These are phyloP conservation scores for Peromyscus nudipes DNA, from an alignment of 2,797 vertebrate genomes.

Conservation along the genomic window DNA sequence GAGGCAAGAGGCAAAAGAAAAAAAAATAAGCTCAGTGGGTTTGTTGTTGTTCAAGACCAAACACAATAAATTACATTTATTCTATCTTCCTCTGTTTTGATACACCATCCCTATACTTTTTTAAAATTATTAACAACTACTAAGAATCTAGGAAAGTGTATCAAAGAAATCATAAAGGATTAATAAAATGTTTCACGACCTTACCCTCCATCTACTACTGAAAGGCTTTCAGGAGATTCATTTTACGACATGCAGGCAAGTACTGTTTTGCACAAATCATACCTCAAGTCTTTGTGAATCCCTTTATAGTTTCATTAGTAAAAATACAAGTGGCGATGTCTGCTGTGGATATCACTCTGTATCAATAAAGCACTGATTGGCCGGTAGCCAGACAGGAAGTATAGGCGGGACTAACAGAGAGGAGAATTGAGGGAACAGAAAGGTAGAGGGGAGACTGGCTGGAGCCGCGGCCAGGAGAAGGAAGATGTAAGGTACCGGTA, in stretches of 20 bases:
- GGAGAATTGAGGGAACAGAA: too few relatives aligned
- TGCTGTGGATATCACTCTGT: too few relatives aligned
- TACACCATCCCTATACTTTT: neutral
- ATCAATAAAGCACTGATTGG: too few relatives aligned
- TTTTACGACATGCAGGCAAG: slow-evolving; percentile 81
- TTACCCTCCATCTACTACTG: slow-evolving; percentile 68
- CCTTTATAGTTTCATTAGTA: slow-evolving; percentile 79
- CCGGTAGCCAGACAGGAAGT: too few relatives aligned
- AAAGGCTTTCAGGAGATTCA: slow-evolving; percentile 84
- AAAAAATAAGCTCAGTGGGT: slow-evolving; percentile 56
- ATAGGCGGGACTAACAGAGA: too few relatives aligned
- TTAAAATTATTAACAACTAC: slow-evolving; percentile 78
- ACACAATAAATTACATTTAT: slow-evolving; percentile 75
- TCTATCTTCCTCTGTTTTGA: neutral
- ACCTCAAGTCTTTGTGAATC: slow-evolving; percentile 82
- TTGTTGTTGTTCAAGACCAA: slow-evolving; percentile 67
- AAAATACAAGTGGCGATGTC: slow-evolving; percentile 70
- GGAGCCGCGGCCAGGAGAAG: too few relatives aligned
- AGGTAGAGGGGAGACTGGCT: too few relatives aligned
- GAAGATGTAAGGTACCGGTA: too few relatives aligned
- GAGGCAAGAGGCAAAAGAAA: slow-evolving; percentile 77
- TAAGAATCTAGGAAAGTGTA: slow-evolving; percentile 84
- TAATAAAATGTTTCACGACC: slow-evolving; percentile 69
- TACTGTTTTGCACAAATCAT: slow-evolving; percentile 76
- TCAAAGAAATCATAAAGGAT: slow-evolving; percentile 86